Evolutionary conservation across 2,888 invertebrate genomes (phyloP), one percentile per base, ranked within the genome.

Genomic region (Stenichneumon culpator): DNA sequence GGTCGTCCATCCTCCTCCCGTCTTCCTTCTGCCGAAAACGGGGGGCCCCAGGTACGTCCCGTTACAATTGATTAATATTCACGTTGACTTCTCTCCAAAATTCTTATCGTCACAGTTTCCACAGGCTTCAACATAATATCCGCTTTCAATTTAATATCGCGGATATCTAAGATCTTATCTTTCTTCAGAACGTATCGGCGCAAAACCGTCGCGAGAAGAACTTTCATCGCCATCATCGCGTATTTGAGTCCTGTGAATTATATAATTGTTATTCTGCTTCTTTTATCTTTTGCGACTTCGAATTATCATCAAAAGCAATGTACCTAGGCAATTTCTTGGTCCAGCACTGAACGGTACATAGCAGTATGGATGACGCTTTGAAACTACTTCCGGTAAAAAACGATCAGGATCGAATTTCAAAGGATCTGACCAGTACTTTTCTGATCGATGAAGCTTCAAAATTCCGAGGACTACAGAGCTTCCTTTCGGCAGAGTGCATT

Each of bases 211-310:
- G 94, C 92, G 2, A 94, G 9, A 0, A 94, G 91, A 0, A 92
- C 92, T 87, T 94, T 94, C 93, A 94, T 93, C 2, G 93, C 92
- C 93, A 94, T 93, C 93, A 94, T 94, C 1, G 94, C 94, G 86
- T 94, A 94, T 84, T 93, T 93, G n/a, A 91, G 87, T 16, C 94
- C 94, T 94, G 86, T 39, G 90, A 90, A 79, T 50, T 19, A 1
- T 22, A 3, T 6, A 36, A 52, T 57, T 22, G 47, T 32, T 22
- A 28, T 6, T 32, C 16, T 39, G 36, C 52, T 73, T 25, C 28
- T 16, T 89, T 79, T 77, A 44, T 22, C 19, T n/a, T 44, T 32
- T 19, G 39, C 11, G 11, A 2, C 39, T 11, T 11, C 11, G 39
- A 39, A 39, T 39, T 39, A 3, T 39, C 39, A 11, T 25, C 22